Evolutionary conservation across 2,888 invertebrate genomes (phyloP), one percentile per base, ranked within the genome.

Genomic region (Coleophora deauratella): DNA sequence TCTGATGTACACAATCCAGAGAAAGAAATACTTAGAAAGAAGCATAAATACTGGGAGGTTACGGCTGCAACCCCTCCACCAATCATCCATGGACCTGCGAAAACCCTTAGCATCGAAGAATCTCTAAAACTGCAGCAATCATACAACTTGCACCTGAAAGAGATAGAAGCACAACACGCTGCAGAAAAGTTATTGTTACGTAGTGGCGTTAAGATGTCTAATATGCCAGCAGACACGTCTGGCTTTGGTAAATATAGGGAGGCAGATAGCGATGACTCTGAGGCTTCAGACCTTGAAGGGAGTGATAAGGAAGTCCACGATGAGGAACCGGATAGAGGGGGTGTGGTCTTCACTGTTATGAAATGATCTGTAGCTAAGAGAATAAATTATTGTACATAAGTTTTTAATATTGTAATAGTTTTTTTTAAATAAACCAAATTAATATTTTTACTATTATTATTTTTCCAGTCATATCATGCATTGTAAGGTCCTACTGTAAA

Each of bases 1-100:
- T 74, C 80, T 1, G 76, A 87, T 63, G 85, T 86, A 2, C 88
- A 88, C 45, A 77, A 87, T 54, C 88, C 89, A 13, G 67, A 67
- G 40, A 88, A 88, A 53, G 89, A 89, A 55, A 76, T 79, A 38
- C 43, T 58, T 1, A 70, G 87, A 27, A 86, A 84, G 43, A 87
- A 80, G 51, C 69, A 80, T 49, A 86, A 85, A 59, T 53, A 87
- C 52, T 89, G 90, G 89, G 90, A 90, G 66, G 77, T 88, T 4
- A 90, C 90, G 1, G 88, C 90, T 10, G 90, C 90, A 6, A 89
- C 90, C 7, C 90, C 90, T 32, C 90, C 90, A 0, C 79, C 82
- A 1, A 86, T 79, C 33, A 56, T 88, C 33, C 86, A 88, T 54
- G 87, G 87, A 39, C 77, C 88, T 30, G 79, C 75, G 2, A 87